A percentile compares a stretch with the other conserved stretches of the same genome.
These are phyloP conservation scores for Epinotia demarniana DNA, from an alignment of 2,888 invertebrate species.

Conservation along the genomic window DNA sequence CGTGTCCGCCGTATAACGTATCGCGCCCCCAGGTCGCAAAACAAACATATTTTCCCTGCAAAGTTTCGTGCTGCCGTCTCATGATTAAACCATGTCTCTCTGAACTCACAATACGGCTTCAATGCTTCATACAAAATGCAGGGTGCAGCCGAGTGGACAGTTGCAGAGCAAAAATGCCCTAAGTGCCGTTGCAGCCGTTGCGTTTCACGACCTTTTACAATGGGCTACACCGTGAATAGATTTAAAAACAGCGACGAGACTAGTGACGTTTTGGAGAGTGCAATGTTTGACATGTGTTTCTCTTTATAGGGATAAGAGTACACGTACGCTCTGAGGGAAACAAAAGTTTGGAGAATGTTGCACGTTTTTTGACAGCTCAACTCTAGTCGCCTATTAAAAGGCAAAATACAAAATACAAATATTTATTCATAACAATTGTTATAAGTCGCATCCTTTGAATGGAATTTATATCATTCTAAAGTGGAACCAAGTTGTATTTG, in stretches of 20 bases:
- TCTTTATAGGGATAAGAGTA: slow-evolving; percentile 14
- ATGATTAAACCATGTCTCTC: slow-evolving; percentile 34
- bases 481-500: too few relatives aligned
- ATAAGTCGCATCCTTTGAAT: too few relatives aligned
- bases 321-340: neutral
- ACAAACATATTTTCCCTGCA: slow-evolving; percentile 28
- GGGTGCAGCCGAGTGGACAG: neutral
- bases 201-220: neutral
- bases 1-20: neutral
- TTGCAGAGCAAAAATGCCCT: neutral
- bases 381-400: too few relatives aligned
- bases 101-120: slow-evolving; percentile 30
- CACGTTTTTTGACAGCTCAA: neutral
- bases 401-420: too few relatives aligned
- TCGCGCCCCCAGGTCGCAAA: slow-evolving; percentile 17
- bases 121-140: slow-evolving; percentile 33
- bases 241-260: slow-evolving; percentile 26
- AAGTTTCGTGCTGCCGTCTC: slow-evolving; percentile 23
- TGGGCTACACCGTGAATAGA: slow-evolving; percentile 13
- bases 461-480: too few relatives aligned
- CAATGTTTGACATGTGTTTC: slow-evolving; percentile 26
- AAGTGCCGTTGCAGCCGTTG: neutral
- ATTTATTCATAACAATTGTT: too few relatives aligned
- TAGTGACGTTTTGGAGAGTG: slow-evolving; percentile 24
- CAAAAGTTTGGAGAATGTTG: neutral